These are phyloP conservation scores for Pollenia labialis DNA, from an alignment of 2,888 invertebrate genomes.

Conservation along the genomic window DNA sequence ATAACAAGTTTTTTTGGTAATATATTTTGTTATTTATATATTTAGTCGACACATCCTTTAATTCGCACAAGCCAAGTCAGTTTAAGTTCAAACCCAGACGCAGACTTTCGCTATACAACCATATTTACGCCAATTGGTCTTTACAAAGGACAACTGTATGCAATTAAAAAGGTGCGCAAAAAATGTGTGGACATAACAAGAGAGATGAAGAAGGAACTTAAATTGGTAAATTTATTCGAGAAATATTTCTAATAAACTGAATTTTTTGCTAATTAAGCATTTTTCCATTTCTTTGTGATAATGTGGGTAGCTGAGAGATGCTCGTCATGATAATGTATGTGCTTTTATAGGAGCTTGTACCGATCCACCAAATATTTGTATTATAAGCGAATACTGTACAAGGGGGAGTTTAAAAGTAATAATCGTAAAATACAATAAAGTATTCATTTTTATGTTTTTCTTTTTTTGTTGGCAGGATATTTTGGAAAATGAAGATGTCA, in stretches of 20 bases:
- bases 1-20: neutral
- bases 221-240: constrained; percentile 87
- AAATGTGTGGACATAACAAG: constrained; percentile 94
- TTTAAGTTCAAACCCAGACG: constrained; percentile 95
- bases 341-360: constrained; percentile 96
- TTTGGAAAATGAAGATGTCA: constrained; percentile 96
- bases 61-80: constrained; percentile 95
- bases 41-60: constrained; percentile 86
- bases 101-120: constrained; percentile 94
- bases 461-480: constrained; percentile 88
- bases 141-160: constrained; percentile 93
- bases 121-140: constrained; percentile 96
- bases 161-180: constrained; percentile 93
- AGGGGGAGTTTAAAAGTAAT: constrained; percentile 94
- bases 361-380: constrained; percentile 95
- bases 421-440: neutral
- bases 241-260: neutral
- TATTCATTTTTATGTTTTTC: neutral
- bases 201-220: constrained; percentile 96
- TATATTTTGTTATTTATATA: constrained; percentile 50
- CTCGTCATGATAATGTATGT: constrained; percentile 95
- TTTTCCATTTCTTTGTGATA: neutral
- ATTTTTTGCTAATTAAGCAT: neutral
- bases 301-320: constrained; percentile 90
- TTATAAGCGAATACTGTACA: constrained; percentile 94